Conservation (phyloP, 2,113 vertebrate species). For the Mastomys natalensis region DNA sequence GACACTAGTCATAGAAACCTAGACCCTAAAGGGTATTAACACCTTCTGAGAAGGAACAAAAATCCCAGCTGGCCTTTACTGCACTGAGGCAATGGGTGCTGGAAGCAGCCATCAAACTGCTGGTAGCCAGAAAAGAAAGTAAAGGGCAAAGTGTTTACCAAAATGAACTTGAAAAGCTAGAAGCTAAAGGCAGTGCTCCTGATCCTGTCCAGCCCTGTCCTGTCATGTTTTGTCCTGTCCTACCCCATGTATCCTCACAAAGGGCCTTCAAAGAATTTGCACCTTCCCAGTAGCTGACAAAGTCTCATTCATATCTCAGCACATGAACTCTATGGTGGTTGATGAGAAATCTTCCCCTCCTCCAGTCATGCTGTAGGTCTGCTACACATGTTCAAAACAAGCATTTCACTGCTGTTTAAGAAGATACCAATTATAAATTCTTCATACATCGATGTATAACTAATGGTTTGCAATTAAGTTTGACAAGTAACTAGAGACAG, state of each 20-base stretch:
- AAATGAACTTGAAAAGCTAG: background rate
- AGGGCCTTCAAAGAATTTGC: background rate
- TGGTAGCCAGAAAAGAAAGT: background rate
- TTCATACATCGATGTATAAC: constrained; percentile 82
- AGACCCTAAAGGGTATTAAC: background rate
- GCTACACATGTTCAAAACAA: constrained; percentile 80
- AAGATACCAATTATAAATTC: constrained; percentile 80
- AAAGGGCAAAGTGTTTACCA: background rate
- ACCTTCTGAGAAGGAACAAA: background rate
- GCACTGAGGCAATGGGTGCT: background rate
- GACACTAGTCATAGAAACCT: background rate
- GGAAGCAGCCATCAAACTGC: background rate
- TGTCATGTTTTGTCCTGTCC: background rate
- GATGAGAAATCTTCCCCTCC: constrained; percentile 69
- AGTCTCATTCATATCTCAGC: constrained; percentile 37
- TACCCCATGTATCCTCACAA: background rate
- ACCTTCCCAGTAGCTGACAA: background rate
- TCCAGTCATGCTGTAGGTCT: constrained; percentile 70
- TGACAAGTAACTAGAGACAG: constrained; percentile 65
- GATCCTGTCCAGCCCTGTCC: background rate
- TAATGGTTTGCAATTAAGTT: constrained; percentile 44
- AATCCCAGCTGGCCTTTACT: background rate
- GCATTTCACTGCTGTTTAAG: constrained; percentile 84
- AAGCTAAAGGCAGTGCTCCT: background rate
- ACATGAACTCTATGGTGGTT: constrained; percentile 59